Evolutionary conservation across 2,113 vertebrate species (phyloP).

Genomic region (Halcyon malimbica): DNA sequence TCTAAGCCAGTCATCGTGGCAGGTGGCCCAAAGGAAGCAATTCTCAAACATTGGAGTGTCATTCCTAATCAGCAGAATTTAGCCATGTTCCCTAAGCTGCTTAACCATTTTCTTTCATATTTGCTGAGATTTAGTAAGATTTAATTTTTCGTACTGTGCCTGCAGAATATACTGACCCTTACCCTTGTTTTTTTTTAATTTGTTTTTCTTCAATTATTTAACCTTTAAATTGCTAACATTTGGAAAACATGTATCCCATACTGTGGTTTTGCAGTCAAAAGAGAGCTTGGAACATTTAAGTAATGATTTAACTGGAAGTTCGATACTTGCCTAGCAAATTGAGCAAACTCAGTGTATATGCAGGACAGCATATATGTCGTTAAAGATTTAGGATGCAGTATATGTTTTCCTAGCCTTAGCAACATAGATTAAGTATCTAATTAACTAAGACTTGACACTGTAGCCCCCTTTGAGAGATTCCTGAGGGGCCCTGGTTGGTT

Average conservation of each 20-base stretch:
- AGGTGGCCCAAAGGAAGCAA: slow-evolving; percentile 35
- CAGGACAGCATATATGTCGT: neutral
- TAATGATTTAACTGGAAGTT: neutral
- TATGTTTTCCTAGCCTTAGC: neutral
- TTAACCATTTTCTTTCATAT: slow-evolving; percentile 29
- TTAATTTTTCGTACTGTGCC: neutral
- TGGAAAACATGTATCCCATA: neutral
- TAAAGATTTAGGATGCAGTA: neutral
- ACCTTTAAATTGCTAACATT: neutral
- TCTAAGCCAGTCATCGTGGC: slow-evolving; percentile 21
- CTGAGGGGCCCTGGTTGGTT: neutral
- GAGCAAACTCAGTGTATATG: neutral
- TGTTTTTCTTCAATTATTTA: neutral
- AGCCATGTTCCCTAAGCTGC: neutral
- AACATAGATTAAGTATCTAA: neutral
- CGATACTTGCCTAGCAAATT: neutral
- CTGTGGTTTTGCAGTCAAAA: neutral
- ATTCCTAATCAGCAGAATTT: neutral
- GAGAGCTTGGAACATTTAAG: neutral
- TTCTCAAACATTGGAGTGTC: slow-evolving; percentile 18
- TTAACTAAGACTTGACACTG: neutral
- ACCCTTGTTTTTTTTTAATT: neutral
- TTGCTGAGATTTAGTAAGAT: slow-evolving; percentile 2
- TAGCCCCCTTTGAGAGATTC: neutral
- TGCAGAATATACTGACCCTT: neutral